Percentiles rank a stretch among this genome's conserved stretches.
Conservation (phyloP, 2,113 vertebrate species). For the Callipepla squamata region DNA sequence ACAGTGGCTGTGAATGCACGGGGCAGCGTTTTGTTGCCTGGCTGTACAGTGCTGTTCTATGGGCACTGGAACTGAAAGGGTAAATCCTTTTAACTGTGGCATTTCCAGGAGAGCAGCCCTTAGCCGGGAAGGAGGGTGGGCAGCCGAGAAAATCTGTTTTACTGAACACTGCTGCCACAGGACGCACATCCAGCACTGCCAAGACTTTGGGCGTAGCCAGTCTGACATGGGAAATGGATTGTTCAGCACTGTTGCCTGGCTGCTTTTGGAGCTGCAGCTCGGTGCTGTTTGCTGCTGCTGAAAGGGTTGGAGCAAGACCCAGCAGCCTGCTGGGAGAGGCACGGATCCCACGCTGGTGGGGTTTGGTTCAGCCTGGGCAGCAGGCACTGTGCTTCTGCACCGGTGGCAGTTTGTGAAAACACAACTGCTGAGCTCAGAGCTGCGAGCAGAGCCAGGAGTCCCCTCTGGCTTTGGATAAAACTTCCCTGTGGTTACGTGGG, state of each 20-base stretch:
- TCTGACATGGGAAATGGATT: not conserved
- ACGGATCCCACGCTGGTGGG: not conserved
- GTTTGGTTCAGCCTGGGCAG: conserved; percentile 19
- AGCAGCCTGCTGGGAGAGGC: not conserved
- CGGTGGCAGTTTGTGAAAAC: not conserved
- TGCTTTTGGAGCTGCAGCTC: not conserved
- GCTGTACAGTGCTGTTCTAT: not conserved
- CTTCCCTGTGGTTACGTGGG: conserved; percentile 3
- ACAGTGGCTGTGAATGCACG: not conserved
- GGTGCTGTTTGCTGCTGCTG: not conserved
- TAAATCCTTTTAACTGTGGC: not conserved
- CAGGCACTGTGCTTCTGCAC: not conserved
- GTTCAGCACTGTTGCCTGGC: conserved; percentile 2
- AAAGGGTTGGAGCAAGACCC: not conserved
- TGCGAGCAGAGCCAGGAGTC: conserved; percentile 7
- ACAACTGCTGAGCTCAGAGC: conserved; percentile 36
- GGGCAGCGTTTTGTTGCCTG: not conserved
- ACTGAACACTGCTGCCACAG: not conserved
- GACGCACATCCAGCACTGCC: not conserved
- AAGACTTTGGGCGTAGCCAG: conserved; percentile 33
- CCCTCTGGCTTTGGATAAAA: not conserved
- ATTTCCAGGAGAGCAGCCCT: not conserved
- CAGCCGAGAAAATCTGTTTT: not conserved
- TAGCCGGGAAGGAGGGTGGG: not conserved
- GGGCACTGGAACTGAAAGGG: not conserved